phyloP scores from a whole-genome alignment of 2,113 vertebrate genomes.

The Axis porcinus region DNA sequence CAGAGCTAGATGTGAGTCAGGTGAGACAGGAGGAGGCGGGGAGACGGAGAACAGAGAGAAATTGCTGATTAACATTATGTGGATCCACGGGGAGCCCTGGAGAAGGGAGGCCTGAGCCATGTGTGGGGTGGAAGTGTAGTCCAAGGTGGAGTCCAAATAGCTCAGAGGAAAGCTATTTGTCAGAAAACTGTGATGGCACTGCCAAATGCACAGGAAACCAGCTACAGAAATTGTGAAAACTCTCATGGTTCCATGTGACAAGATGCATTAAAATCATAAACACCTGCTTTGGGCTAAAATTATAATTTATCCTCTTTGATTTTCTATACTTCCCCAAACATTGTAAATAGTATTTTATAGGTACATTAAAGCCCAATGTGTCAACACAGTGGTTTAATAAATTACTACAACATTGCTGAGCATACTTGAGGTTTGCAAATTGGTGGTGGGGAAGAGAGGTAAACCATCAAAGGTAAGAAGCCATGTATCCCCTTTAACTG shows the following conservation, averaged over 20 bases:
- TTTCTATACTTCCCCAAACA: not conserved
- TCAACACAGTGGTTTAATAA: not conserved
- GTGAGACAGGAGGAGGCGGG: too few species aligned
- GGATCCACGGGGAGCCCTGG: not conserved
- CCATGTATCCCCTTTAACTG: not conserved
- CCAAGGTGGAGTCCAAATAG: not conserved
- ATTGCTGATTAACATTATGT: not conserved
- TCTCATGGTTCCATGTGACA: not conserved
- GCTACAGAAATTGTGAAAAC: not conserved
- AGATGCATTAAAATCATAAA: not conserved
- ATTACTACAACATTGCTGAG: not conserved
- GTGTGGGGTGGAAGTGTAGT: not conserved
- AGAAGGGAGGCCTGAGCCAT: not conserved
- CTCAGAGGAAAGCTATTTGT: not conserved
- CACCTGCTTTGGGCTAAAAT: not conserved
- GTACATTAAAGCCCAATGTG: not conserved
- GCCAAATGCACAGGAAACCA: not conserved
- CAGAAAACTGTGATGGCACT: not conserved
- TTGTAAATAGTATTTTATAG: not conserved
- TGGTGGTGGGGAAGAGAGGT: fast-evolving
- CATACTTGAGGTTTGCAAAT: not conserved
- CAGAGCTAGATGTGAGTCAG: not conserved
- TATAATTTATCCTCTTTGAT: not conserved
- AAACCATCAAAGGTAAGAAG: not conserved
- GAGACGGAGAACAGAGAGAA: not conserved